These are phyloP conservation scores for Panthera tigris DNA, from an alignment of 2,113 vertebrate genomes.

Conservation along the genomic window DNA sequence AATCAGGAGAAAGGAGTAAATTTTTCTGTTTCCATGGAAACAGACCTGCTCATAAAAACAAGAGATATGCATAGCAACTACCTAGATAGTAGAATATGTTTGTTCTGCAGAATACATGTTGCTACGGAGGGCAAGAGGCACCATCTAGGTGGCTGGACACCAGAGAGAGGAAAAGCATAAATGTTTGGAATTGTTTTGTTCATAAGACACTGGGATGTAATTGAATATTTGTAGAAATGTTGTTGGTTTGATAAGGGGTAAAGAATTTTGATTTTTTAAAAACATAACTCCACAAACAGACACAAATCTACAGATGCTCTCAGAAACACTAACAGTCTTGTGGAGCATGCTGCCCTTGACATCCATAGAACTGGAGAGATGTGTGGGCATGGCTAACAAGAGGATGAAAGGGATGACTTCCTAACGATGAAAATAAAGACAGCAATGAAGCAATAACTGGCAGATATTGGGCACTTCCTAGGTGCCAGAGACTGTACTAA, in stretches of 20 bases:
- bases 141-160: background rate
- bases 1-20: background rate
- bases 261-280: background rate
- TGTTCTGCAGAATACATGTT: background rate
- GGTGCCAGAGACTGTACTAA: background rate
- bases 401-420: background rate
- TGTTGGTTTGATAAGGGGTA: background rate
- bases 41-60: background rate
- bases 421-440: background rate
- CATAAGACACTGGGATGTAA: background rate
- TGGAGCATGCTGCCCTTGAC: background rate
- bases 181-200: background rate
- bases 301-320: background rate
- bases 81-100: background rate
- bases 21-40: slow-evolving; percentile 52
- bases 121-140: fast-evolving
- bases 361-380: background rate
- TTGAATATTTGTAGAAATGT: background rate
- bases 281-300: background rate
- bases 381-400: background rate
- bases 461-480: background rate
- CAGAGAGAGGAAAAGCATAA: background rate
- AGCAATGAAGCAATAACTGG: background rate
- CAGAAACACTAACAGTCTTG: background rate
- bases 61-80: background rate